A percentile compares a stretch with the other conserved stretches of the same genome.
Conservation (phyloP, 2,888 invertebrate species). For the Mythimna vitellina region DNA sequence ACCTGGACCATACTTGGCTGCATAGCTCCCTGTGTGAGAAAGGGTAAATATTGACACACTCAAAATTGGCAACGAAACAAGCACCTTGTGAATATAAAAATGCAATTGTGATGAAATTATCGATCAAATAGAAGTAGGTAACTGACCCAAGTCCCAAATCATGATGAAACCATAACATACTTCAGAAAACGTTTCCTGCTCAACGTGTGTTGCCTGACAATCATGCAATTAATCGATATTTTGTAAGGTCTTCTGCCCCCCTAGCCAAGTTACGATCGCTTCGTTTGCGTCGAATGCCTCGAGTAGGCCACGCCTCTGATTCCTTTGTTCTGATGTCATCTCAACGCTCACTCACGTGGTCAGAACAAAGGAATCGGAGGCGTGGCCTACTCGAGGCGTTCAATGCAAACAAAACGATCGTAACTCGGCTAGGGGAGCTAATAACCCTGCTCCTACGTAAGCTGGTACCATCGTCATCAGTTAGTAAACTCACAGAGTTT, state of each 20-base stretch:
- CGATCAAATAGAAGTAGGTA: background rate
- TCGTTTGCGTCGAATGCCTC: too few relatives aligned
- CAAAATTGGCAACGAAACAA: background rate
- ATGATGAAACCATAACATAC: background rate
- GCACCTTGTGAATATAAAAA: background rate
- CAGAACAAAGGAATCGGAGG: too few relatives aligned
- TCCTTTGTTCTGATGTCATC: too few relatives aligned
- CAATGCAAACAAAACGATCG: too few relatives aligned
- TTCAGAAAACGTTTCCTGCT: background rate
- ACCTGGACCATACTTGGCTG: slow-evolving; percentile 88
- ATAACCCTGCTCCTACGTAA: background rate
- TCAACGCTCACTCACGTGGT: too few relatives aligned
- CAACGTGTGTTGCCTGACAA: background rate
- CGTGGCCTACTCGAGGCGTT: too few relatives aligned
- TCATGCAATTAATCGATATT: background rate
- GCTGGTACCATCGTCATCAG: background rate
- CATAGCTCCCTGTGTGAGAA: slow-evolving; percentile 82
- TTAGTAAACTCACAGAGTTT: too few relatives aligned
- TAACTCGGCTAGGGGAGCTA: too few relatives aligned
- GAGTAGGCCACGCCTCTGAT: too few relatives aligned
- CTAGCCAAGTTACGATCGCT: too few relatives aligned
- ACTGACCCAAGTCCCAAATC: background rate
- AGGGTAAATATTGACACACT: background rate
- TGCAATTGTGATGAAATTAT: background rate
- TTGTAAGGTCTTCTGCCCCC: background rate